Evolutionary conservation across 1,140 invertebrate species (phyloP).

Genomic region (Temnothorax curvispinosus): DNA sequence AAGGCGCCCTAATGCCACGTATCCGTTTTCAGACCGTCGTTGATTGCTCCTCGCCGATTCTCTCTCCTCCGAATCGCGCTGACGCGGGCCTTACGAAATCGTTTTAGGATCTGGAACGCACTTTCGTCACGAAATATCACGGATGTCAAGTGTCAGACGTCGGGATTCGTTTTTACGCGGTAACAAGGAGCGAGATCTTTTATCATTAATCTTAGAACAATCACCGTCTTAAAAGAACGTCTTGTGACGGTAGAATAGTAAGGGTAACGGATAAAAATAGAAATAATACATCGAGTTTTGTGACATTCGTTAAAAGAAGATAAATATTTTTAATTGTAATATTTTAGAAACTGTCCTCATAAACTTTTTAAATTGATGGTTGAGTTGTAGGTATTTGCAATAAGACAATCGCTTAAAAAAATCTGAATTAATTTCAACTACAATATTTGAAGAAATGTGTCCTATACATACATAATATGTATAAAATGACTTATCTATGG

Average conservation of each 20-base stretch:
- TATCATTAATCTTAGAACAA: constrained; percentile 1
- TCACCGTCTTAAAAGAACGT: not conserved
- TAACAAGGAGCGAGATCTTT: constrained; percentile 9
- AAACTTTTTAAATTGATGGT: not conserved
- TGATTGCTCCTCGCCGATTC: constrained; percentile 54
- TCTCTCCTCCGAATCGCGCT: constrained; percentile 39
- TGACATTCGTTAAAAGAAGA: not conserved
- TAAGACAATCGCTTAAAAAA: not conserved
- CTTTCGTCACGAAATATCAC: constrained; percentile 62
- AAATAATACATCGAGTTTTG: not conserved
- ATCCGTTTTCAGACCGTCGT: constrained; percentile 74
- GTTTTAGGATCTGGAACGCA: constrained; percentile 28
- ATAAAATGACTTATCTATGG: not conserved
- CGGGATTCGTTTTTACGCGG: constrained; percentile 3
- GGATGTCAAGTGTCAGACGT: constrained; percentile 32
- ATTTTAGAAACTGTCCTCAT: not conserved
- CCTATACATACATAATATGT: not conserved
- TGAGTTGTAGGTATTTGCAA: not conserved
- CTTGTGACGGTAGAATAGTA: not conserved
- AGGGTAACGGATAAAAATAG: not conserved
- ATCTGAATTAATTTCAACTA: not conserved
- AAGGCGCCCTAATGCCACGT: constrained; percentile 79
- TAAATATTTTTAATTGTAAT: not conserved
- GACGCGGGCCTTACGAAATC: constrained; percentile 51
- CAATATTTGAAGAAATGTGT: not conserved